Percentiles rank a stretch among this genome's conserved stretches.
Evolutionary conservation across 2,888 invertebrate genomes (phyloP).

Genomic region (Bimastos eiseni): DNA sequence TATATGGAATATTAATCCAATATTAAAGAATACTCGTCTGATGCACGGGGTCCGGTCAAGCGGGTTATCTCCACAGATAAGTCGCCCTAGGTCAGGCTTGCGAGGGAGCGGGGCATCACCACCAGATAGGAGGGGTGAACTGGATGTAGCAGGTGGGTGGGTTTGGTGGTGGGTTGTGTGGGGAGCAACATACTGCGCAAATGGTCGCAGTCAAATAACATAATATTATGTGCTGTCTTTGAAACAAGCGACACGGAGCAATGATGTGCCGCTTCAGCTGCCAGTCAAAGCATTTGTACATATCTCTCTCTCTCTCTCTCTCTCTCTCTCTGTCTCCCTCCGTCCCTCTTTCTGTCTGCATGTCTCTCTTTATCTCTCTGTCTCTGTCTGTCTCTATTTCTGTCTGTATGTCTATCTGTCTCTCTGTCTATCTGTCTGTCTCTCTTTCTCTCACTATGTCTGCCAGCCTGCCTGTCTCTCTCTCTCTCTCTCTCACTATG

Average conservation of each 20-base stretch:
- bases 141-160: neutral
- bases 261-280: neutral
- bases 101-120: neutral
- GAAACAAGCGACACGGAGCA: neutral
- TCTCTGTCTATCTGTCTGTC: no score
- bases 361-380: neutral
- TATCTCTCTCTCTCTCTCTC: neutral
- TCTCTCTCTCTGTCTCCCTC: no score
- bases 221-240: neutral
- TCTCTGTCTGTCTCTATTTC: no score
- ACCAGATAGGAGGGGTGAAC: neutral
- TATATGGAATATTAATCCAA: conserved; percentile 13
- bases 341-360: no score
- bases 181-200: neutral
- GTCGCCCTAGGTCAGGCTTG: neutral
- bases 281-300: neutral
- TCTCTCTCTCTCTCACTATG: no score
- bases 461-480: no score
- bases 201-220: neutral
- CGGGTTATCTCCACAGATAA: conserved; percentile 6
- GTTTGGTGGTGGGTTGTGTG: neutral
- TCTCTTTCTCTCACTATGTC: no score
- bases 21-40: neutral
- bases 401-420: no score
- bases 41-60: neutral